A percentile compares a stretch with the other conserved stretches of the same genome.
Evolutionary conservation across 2,113 vertebrate species (phyloP).

Genomic region (Haemorhous mexicanus): DNA sequence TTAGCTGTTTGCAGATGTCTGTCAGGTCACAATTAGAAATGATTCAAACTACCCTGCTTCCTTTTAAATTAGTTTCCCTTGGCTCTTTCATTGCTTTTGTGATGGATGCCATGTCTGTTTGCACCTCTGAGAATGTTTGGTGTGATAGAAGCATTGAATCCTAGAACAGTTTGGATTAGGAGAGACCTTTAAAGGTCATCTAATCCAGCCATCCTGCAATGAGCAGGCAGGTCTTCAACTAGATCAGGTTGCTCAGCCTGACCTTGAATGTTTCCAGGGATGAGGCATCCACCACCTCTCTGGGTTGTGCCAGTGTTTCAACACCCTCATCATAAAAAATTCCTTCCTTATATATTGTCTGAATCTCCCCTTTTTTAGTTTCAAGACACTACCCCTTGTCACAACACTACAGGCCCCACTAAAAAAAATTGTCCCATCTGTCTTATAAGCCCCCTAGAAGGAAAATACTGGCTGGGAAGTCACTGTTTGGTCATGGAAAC

Average conservation of each 20-base stretch:
- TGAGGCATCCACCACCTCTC: not conserved
- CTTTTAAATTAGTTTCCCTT: not conserved
- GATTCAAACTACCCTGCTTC: not conserved
- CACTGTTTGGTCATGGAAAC: not conserved
- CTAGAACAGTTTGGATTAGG: not conserved
- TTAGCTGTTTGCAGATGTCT: not conserved
- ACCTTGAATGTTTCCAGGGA: not conserved
- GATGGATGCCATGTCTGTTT: not conserved
- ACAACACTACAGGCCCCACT: not conserved
- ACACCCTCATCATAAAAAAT: not conserved
- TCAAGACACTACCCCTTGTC: not conserved
- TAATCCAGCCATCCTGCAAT: not conserved
- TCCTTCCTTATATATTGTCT: not conserved
- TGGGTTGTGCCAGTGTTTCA: not conserved
- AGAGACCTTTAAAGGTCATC: not conserved
- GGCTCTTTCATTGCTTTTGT: not conserved
- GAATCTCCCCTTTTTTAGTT: not conserved
- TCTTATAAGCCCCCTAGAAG: not conserved
- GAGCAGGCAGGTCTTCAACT: not conserved
- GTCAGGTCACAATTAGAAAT: not conserved
- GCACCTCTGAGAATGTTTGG: not conserved
- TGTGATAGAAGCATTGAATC: not conserved
- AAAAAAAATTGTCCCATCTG: not conserved
- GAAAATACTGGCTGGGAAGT: not conserved
- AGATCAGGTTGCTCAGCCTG: not conserved